These are phyloP conservation scores for Bos javanicus DNA, from an alignment of 2,113 vertebrate genomes.

Conservation along the genomic window DNA sequence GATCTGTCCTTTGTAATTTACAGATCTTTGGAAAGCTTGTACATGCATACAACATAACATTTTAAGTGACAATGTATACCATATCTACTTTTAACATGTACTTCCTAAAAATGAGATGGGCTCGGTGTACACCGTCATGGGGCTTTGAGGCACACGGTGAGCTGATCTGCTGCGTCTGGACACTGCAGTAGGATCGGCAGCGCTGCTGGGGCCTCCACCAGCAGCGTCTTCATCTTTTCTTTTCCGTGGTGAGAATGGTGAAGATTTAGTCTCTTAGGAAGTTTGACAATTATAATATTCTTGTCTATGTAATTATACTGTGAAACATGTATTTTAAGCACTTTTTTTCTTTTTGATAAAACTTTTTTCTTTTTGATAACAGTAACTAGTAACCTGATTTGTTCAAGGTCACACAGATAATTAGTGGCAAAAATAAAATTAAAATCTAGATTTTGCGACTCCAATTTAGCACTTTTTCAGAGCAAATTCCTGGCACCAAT, in stretches of 20 bases:
- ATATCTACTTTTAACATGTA: neutral
- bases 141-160: rapidly evolving
- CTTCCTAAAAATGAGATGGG: neutral
- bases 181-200: rapidly evolving
- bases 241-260: neutral
- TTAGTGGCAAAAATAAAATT: neutral
- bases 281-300: too few relatives aligned
- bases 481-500: rapidly evolving
- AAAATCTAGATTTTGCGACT: neutral
- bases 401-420: neutral
- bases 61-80: neutral
- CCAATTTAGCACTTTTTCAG: neutral
- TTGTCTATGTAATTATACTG: neutral
- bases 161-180: rapidly evolving
- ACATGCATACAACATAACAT: rapidly evolving
- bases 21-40: neutral
- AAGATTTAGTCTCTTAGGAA: neutral
- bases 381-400: neutral
- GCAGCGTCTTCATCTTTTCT: rapidly evolving
- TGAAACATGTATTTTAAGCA: neutral
- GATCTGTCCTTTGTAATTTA: too few relatives aligned
- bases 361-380: neutral
- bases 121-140: rapidly evolving
- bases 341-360: neutral
- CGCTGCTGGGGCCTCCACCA: rapidly evolving